Percentiles rank a stretch among this genome's conserved stretches.
Evolutionary conservation across 2,797 vertebrate genomes (phyloP).

Genomic region (Acrocephalus scirpaceus): DNA sequence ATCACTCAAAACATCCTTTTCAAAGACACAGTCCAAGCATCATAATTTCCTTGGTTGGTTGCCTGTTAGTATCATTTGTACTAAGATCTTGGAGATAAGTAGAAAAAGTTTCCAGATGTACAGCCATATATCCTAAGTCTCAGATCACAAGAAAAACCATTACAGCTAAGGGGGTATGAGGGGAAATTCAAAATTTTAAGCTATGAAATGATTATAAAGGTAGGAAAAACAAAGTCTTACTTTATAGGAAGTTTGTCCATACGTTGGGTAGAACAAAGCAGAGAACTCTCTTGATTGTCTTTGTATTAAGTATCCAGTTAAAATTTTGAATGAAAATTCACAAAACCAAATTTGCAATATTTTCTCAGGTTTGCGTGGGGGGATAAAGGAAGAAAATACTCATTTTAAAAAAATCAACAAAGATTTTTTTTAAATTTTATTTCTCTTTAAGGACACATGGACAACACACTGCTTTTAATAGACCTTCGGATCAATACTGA

Average conservation of each 20-base stretch:
- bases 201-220: background rate
- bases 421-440: background rate
- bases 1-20: slow-evolving; percentile 61
- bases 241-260: background rate
- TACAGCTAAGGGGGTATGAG: background rate
- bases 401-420: background rate
- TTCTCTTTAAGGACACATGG: background rate
- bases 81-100: slow-evolving; percentile 58
- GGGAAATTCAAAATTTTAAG: background rate
- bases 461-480: background rate
- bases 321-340: background rate
- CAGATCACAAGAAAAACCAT: background rate
- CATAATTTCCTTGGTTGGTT: slow-evolving; percentile 65
- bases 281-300: background rate
- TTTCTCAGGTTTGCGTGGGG: background rate
- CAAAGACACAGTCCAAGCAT: slow-evolving; percentile 61
- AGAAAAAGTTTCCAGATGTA: slow-evolving; percentile 50
- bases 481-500: background rate
- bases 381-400: background rate
- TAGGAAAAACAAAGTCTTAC: background rate
- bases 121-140: slow-evolving; percentile 18
- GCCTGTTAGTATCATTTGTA: slow-evolving; percentile 45
- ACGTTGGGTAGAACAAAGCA: background rate
- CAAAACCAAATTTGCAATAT: background rate
- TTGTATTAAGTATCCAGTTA: background rate